Conservation (phyloP, 2,113 vertebrate genomes). For the Atractosteus spatula region DNA sequence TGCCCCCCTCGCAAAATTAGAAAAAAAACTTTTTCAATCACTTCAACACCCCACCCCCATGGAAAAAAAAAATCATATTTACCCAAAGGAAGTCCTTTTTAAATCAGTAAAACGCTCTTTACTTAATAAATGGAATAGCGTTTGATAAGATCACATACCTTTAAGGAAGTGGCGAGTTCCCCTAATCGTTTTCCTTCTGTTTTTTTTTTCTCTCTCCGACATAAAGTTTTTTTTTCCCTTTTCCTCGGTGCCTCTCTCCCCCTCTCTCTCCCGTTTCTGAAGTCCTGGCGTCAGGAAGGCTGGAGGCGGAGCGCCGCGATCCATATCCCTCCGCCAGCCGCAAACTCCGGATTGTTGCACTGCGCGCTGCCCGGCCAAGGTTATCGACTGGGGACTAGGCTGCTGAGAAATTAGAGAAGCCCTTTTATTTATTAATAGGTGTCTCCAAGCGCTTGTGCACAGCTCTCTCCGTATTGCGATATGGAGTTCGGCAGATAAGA, state of each 20-base stretch:
- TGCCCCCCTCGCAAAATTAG: conserved; percentile 23
- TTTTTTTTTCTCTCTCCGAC: conserved; percentile 21
- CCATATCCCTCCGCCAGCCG: conserved; percentile 61
- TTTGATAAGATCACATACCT: conserved; percentile 43
- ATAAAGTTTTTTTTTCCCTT: conserved; percentile 35
- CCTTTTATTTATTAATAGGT: conserved; percentile 18
- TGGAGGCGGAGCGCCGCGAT: conserved; percentile 48
- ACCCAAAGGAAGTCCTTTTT: conserved; percentile 28
- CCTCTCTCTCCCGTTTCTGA: conserved; percentile 20
- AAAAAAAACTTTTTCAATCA: conserved; percentile 50
- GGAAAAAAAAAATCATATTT: conserved; percentile 38
- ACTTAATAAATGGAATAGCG: background rate
- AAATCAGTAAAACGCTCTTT: conserved; percentile 3
- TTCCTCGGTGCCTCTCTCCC: conserved; percentile 40
- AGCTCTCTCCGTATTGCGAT: background rate
- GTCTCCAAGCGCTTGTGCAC: background rate
- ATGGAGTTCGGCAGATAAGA: background rate
- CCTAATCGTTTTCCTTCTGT: conserved; percentile 11
- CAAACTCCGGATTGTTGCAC: conserved; percentile 34
- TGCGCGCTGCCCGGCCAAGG: conserved; percentile 9
- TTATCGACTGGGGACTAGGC: background rate
- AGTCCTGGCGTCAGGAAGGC: conserved; percentile 56
- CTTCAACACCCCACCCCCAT: conserved; percentile 48
- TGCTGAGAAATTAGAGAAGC: conserved; percentile 14
- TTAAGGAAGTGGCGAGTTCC: conserved; percentile 12